Percentiles rank a stretch among this genome's conserved stretches.
phyloP scores from a whole-genome alignment of 2,797 vertebrate species.

The Thalassophryne amazonica region DNA sequence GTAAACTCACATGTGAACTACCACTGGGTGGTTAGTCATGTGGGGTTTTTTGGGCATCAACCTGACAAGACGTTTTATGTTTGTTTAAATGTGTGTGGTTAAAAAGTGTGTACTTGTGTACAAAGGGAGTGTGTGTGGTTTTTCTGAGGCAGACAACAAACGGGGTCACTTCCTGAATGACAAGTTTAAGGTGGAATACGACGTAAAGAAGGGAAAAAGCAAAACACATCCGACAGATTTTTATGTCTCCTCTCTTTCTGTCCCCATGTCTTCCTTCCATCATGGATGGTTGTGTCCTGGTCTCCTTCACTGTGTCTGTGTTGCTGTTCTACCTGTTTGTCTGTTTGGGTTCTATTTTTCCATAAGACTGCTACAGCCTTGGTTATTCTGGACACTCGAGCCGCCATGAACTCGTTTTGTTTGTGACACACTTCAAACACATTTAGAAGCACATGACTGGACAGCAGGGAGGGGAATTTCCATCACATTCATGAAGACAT shows the following conservation, averaged over 20 bases:
- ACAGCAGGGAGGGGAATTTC: constrained; percentile 51
- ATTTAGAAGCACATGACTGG: constrained; percentile 19
- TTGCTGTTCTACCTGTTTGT: constrained; percentile 34
- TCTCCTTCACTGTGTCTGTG: constrained; percentile 24
- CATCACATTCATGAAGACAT: constrained; percentile 41
- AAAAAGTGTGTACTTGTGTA: neutral
- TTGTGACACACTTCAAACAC: constrained; percentile 25
- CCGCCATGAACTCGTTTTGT: constrained; percentile 11
- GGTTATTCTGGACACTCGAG: constrained; percentile 62
- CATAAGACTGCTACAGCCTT: constrained; percentile 32
- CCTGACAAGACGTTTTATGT: constrained; percentile 9
- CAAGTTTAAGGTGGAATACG: neutral
- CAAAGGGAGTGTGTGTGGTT: neutral
- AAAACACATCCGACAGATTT: too few species aligned
- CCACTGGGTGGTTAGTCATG: constrained; percentile 3
- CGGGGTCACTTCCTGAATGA: neutral
- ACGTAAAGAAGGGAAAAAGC: too few species aligned
- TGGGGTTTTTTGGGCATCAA: constrained; percentile 1
- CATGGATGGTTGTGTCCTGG: too few species aligned
- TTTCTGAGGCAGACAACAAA: constrained; percentile 1
- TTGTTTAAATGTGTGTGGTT: neutral
- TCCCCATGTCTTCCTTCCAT: neutral
- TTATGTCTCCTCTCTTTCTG: neutral
- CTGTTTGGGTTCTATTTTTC: constrained; percentile 49
- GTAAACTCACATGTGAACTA: constrained; percentile 32